Conservation (phyloP, 2,888 invertebrate genomes). For the Nymphalis urticae region DNA sequence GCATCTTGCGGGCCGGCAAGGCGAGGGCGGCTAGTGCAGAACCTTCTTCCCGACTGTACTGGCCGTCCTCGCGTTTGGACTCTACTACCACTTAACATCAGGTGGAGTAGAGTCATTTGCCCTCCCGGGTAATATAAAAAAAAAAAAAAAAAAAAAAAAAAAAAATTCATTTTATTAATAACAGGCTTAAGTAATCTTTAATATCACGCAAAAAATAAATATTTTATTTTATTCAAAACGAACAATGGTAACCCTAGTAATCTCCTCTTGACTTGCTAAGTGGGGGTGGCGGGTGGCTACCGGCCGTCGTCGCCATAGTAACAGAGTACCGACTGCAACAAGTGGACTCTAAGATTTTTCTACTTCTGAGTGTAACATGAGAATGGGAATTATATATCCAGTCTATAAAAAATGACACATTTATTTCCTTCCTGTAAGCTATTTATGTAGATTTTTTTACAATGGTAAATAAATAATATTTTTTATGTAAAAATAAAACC, state of each 20-base stretch:
- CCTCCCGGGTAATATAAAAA: too few relatives aligned
- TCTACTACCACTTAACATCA: too few relatives aligned
- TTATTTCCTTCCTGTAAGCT: background rate
- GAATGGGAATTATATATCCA: background rate
- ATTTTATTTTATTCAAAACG: background rate
- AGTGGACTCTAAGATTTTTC: conserved; percentile 51
- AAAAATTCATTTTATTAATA: too few relatives aligned
- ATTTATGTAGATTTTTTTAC: background rate
- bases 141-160: too few relatives aligned
- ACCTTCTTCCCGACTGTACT: too few relatives aligned
- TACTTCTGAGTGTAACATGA: conserved; percentile 40
- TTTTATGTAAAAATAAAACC: too few relatives aligned
- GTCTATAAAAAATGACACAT: background rate
- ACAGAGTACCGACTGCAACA: conserved; percentile 67
- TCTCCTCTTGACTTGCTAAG: conserved; percentile 64
- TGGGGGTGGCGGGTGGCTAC: conserved; percentile 43
- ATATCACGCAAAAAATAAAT: background rate
- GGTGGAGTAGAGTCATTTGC: too few relatives aligned
- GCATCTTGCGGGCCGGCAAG: too few relatives aligned
- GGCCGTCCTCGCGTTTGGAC: too few relatives aligned
- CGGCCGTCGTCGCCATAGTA: conserved; percentile 56
- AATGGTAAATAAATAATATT: too few relatives aligned
- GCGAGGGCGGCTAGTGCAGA: too few relatives aligned
- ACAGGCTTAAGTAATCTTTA: too few relatives aligned
- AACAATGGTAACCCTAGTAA: conserved; percentile 40